Evolutionary conservation across 2,888 invertebrate species (phyloP).

Genomic region (Xestobium rufovillosum): DNA sequence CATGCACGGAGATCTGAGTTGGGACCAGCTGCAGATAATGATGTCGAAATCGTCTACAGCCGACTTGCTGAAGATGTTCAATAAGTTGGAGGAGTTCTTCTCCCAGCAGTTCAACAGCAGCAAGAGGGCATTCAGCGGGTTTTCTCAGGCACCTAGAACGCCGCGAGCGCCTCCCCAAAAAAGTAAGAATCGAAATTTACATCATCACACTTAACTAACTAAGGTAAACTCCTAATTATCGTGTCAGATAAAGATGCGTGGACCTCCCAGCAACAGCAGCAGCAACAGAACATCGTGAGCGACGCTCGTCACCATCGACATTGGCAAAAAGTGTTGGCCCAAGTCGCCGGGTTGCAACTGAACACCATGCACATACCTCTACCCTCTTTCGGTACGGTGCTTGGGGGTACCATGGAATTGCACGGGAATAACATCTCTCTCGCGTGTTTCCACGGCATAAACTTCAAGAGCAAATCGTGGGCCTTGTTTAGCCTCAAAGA

Average conservation of each 20-base stretch:
- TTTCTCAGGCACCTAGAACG: slow-evolving; percentile 33
- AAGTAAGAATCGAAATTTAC: slow-evolving; percentile 24
- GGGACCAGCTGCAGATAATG: slow-evolving; percentile 96
- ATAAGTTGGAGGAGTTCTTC: slow-evolving; percentile 95
- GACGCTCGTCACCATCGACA: slow-evolving; percentile 83
- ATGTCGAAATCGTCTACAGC: slow-evolving; percentile 96
- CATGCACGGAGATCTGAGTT: slow-evolving; percentile 84
- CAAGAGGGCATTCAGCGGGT: slow-evolving; percentile 69
- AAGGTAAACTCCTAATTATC: neutral
- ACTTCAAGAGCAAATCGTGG: slow-evolving; percentile 94
- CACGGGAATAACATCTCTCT: slow-evolving; percentile 86
- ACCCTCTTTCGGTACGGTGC: slow-evolving; percentile 67
- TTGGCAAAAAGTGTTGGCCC: slow-evolving; percentile 84
- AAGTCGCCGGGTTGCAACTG: slow-evolving; percentile 74
- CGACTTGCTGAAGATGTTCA: slow-evolving; percentile 93
- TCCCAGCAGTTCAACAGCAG: slow-evolving; percentile 95
- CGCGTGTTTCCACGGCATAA: slow-evolving; percentile 96
- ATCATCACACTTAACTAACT: neutral
- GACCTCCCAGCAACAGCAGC: slow-evolving; percentile 21
- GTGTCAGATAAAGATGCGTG: slow-evolving; percentile 20
- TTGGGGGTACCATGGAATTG: slow-evolving; percentile 84
- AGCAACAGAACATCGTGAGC: slow-evolving; percentile 38
- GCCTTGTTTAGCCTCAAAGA: slow-evolving; percentile 90
- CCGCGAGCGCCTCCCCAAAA: slow-evolving; percentile 35
- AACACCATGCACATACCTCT: slow-evolving; percentile 62